Percentiles rank a stretch among this genome's conserved stretches.
Evolutionary conservation across 2,113 vertebrate genomes (phyloP).

Genomic region (Myotis davidii): DNA sequence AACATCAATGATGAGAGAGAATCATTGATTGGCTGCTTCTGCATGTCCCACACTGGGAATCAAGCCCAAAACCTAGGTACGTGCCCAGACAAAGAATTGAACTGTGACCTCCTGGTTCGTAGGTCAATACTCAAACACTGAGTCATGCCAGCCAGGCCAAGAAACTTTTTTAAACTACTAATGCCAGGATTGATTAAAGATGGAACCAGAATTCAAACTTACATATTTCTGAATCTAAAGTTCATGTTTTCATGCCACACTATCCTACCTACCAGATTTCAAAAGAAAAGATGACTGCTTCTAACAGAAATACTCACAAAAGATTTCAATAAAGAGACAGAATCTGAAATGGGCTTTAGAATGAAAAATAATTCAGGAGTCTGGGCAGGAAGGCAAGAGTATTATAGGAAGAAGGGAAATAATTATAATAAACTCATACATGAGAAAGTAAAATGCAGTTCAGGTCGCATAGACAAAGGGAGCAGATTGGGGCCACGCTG

Average conservation of each 20-base stretch:
- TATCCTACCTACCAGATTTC: not conserved
- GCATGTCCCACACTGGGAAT: no score
- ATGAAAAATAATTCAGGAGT: not conserved
- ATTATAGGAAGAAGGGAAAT: not conserved
- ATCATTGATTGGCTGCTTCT: no score
- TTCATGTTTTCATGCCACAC: not conserved
- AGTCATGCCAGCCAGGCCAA: no score
- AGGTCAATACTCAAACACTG: no score
- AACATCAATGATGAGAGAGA: no score
- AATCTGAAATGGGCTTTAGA: not conserved
- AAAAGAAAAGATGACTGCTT: not conserved
- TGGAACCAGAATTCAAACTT: not conserved
- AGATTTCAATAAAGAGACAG: not conserved
- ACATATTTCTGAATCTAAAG: slow-evolving; percentile 8
- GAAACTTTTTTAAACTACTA: no score
- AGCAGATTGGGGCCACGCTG: not conserved
- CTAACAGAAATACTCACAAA: not conserved
- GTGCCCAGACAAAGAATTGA: no score
- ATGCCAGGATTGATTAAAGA: not conserved
- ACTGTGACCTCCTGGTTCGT: no score
- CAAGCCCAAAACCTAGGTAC: no score
- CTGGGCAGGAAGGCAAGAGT: not conserved
- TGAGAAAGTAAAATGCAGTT: not conserved
- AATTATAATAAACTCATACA: not conserved
- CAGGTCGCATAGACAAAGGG: not conserved